Conservation (phyloP, 2,888 invertebrate species). For the Eupsilia transversa region DNA sequence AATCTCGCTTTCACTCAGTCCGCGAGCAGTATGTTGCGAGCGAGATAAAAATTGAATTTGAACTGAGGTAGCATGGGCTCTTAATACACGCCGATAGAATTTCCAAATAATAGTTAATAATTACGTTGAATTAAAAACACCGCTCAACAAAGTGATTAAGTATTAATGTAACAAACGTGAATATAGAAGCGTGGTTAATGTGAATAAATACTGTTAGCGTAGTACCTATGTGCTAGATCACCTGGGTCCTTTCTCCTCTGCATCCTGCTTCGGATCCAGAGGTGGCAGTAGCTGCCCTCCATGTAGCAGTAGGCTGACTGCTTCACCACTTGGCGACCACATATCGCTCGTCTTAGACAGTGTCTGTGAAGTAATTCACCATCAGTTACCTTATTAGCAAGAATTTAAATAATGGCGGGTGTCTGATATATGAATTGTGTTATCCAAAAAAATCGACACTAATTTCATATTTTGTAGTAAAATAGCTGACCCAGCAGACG, state of each 20-base stretch:
- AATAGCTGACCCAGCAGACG: background rate
- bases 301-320: conserved; percentile 97
- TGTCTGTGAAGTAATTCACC: conserved; percentile 89
- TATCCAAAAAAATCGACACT: background rate
- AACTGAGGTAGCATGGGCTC: too few relatives aligned
- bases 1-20: too few relatives aligned
- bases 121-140: conserved; percentile 11
- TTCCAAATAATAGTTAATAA: conserved; percentile 19
- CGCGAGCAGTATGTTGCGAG: too few relatives aligned
- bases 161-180: conserved; percentile 27
- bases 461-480: background rate
- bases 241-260: conserved; percentile 88
- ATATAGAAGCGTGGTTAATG: conserved; percentile 59
- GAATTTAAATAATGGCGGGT: background rate
- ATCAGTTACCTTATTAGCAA: background rate
- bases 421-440: background rate
- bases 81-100: conserved; percentile 1
- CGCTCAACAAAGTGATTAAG: conserved; percentile 7
- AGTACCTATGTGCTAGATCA: conserved; percentile 87
- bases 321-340: conserved; percentile 94
- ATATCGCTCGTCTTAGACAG: conserved; percentile 93
- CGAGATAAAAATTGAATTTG: too few relatives aligned
- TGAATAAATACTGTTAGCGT: conserved; percentile 81
- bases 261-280: conserved; percentile 90
- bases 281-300: conserved; percentile 95